Evolutionary conservation across 2,888 invertebrate species (phyloP).

Genomic region (Nycteola revayana): DNA sequence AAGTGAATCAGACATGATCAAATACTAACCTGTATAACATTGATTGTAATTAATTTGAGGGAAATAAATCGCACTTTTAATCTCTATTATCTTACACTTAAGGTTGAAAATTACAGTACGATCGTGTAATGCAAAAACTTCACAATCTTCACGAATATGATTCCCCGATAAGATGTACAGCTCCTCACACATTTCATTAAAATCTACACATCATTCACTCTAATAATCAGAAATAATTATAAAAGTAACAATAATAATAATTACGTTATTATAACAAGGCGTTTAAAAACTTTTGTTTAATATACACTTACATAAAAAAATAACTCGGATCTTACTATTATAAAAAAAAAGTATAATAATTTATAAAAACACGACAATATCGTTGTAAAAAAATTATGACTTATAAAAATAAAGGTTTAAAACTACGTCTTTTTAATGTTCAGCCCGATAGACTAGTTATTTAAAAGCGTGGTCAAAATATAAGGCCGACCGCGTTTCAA

Average conservation of each 20-base stretch:
- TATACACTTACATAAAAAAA: conserved; percentile 20
- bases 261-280: neutral
- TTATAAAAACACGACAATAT: conserved; percentile 25
- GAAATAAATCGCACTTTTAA: too few species aligned
- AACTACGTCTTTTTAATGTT: conserved; percentile 32
- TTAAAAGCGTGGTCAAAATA: conserved; percentile 26
- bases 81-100: too few species aligned
- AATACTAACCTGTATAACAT: too few species aligned
- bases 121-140: too few species aligned
- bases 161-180: too few species aligned
- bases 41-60: too few species aligned
- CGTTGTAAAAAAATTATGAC: conserved; percentile 30
- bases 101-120: too few species aligned
- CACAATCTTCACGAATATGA: too few species aligned
- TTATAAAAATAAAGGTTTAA: conserved; percentile 18
- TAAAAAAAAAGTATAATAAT: conserved; percentile 25
- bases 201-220: conserved; percentile 9
- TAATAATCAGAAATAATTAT: neutral
- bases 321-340: conserved; percentile 17
- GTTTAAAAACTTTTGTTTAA: conserved; percentile 17
- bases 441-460: conserved; percentile 31
- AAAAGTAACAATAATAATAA: conserved; percentile 12
- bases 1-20: too few species aligned
- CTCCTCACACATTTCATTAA: too few species aligned
- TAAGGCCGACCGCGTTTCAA: neutral